phyloP scores from a whole-genome alignment of 2,113 vertebrate genomes.

The Spea multiplicata region DNA sequence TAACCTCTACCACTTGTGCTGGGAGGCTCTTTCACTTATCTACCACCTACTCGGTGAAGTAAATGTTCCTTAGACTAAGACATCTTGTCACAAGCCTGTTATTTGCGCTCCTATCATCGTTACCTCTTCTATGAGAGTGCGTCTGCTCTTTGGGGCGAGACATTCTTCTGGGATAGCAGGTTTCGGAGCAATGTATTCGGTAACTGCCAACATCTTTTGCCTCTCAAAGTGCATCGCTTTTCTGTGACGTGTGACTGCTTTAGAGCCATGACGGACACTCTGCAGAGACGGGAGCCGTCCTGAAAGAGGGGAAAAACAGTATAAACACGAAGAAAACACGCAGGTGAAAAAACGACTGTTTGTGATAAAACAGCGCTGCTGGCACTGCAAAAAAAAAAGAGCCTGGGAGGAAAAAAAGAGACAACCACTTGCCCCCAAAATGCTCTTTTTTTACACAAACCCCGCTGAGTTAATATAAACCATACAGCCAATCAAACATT shows the following conservation, averaged over 20 bases:
- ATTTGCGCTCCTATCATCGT: neutral
- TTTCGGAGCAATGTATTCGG: conserved; percentile 75
- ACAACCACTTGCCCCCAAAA: no score
- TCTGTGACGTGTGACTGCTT: conserved; percentile 85
- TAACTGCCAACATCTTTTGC: conserved; percentile 86
- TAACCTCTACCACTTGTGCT: no score
- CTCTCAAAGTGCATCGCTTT: conserved; percentile 80
- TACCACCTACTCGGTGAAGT: no score
- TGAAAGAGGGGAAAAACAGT: conserved; percentile 49
- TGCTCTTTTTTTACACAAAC: no score
- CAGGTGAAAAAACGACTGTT: neutral
- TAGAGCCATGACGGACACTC: conserved; percentile 78
- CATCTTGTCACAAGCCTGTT: no score
- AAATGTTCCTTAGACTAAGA: no score
- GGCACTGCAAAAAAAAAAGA: no score
- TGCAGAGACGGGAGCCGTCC: conserved; percentile 77
- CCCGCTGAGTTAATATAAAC: no score
- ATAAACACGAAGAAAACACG: accelerated
- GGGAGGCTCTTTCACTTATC: no score
- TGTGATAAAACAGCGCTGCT: no score
- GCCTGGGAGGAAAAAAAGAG: no score
- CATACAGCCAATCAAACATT: no score
- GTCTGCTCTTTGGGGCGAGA: conserved; percentile 35
- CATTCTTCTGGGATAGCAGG: conserved; percentile 63
- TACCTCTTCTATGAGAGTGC: conserved; percentile 9